These are phyloP conservation scores for Aphaenogaster ashmeadi DNA, from an alignment of 1,140 invertebrate genomes.

Conservation along the genomic window DNA sequence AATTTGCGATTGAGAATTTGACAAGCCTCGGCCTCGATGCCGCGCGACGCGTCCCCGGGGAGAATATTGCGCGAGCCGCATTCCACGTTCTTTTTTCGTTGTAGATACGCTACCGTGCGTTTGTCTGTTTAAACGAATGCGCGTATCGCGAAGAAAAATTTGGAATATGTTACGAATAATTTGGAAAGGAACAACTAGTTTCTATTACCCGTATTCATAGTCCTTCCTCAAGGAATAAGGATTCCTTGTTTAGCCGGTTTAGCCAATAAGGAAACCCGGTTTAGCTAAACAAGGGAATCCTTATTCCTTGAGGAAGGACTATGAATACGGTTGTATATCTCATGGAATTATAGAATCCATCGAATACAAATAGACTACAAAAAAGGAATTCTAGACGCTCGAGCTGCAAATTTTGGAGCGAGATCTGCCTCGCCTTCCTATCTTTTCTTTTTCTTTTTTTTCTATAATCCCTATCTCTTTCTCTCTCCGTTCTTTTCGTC, in stretches of 20 bases:
- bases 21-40: not conserved
- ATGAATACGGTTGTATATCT: no score
- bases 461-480: slow-evolving; percentile 46
- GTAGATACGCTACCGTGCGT: not conserved
- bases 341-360: not conserved
- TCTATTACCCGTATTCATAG: no score
- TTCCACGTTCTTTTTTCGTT: not conserved
- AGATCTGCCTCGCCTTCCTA: slow-evolving; percentile 5
- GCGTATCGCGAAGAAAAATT: not conserved
- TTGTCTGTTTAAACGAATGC: not conserved
- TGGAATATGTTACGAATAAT: not conserved
- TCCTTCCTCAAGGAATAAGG: no score
- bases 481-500: slow-evolving; percentile 47
- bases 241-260: no score
- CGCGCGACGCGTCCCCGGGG: not conserved
- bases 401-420: slow-evolving; percentile 42
- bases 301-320: no score
- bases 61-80: not conserved
- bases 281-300: no score
- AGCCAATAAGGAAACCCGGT: no score
- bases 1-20: slow-evolving; percentile 2
- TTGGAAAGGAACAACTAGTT: not conserved
- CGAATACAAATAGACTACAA: not conserved
- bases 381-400: not conserved
- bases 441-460: slow-evolving; percentile 19